Base-by-base conservation (phyloP, 2,888 invertebrate species). In the Drosophila emarginata region DNA sequence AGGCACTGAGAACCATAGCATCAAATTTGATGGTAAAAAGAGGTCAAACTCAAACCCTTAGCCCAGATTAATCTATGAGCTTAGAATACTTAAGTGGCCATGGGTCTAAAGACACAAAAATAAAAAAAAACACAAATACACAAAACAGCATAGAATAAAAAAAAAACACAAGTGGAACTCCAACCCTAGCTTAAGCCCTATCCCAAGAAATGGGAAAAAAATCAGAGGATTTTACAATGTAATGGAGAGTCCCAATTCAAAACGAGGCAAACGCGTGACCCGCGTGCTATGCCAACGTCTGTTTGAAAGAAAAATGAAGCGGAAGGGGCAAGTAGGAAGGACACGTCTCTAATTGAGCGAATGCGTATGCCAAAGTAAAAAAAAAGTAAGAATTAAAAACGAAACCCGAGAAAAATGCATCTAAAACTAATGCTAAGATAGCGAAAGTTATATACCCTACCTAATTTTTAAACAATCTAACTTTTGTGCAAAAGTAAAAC, bases 81-180 rank as follows among this genome's bases (percentile, higher is more conserved):
- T 87, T 87, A 82, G 82, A 80, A 87, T 85, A 82, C 74, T 85
- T 87, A 85, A 87, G 84, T 87, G 87, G 76, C 61, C 80, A 72
- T 67, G 77, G 78, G 73, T 72, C 45, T 0, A 28, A 23, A 58
- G 67, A 66, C 73, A 74, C 67, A 67, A 58, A 50, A 37, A n/a
- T n/a, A 57, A 50, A 57, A 56, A 52, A 64, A 15, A n/a, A 18
- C 15, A 11, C 11, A 54, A 37, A 15, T 12, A 36, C 14, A 32
- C 11, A 28, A 51, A 51, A 39, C n/a, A 9, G 12, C 15, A 15
- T 40, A n/a, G 53, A 59, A 57, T 52, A 12, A 61, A 51, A 67
- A 57, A 57, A 12, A 61, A 51, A 67, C 68, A 72, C 21, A 54
- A 62, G 26, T 21, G 37, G n/a, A 58, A 57, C 21, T 51, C 9